A percentile compares a stretch with the other conserved stretches of the same genome.
Conservation (phyloP, 2,888 invertebrate genomes). For the Andrena marginata region DNA sequence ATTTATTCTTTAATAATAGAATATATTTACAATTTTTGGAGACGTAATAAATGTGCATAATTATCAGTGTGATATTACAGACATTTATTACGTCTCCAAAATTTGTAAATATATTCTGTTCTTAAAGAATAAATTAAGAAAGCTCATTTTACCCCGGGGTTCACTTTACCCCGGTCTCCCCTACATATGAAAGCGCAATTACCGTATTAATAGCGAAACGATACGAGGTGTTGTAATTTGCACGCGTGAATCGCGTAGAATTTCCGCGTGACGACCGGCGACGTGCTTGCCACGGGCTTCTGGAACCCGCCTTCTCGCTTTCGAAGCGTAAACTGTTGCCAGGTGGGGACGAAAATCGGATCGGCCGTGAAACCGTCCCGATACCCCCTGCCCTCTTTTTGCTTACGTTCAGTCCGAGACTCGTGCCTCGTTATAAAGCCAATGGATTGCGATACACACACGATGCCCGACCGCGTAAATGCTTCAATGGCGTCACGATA, state of each 20-base stretch:
- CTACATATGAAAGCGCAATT: too few relatives aligned
- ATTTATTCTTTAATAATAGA: too few relatives aligned
- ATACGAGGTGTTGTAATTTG: not conserved
- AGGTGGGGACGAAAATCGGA: not conserved
- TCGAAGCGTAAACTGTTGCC: not conserved
- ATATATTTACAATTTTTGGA: too few relatives aligned
- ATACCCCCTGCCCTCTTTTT: not conserved
- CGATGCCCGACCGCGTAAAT: not conserved
- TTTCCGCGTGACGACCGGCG: not conserved
- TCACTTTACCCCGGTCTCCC: too few relatives aligned
- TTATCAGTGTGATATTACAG: too few relatives aligned
- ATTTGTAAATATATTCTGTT: too few relatives aligned
- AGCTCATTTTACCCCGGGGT: too few relatives aligned
- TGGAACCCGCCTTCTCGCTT: not conserved
- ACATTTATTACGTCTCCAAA: too few relatives aligned
- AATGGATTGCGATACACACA: not conserved
- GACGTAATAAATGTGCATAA: too few relatives aligned
- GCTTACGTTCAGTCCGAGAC: not conserved
- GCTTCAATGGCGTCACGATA: not conserved
- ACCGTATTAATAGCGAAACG: too few relatives aligned
- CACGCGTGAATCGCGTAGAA: not conserved
- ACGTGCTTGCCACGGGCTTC: not conserved
- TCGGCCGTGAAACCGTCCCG: not conserved
- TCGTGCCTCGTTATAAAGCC: not conserved
- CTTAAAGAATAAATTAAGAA: too few relatives aligned